Conservation (phyloP, 2,797 vertebrate species). For the Hirundo rustica region DNA sequence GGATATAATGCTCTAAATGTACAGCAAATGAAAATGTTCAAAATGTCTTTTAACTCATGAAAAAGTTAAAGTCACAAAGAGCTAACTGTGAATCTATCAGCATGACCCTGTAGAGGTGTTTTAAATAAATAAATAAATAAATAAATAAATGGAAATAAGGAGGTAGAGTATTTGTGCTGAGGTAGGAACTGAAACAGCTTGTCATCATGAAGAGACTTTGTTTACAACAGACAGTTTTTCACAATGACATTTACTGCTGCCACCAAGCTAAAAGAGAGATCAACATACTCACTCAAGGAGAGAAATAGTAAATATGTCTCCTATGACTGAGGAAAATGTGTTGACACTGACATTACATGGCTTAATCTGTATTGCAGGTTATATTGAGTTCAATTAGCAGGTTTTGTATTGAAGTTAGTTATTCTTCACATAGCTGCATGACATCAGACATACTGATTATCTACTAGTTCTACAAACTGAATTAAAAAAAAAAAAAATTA, state of each 20-base stretch:
- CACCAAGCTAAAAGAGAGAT: neutral
- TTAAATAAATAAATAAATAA: neutral
- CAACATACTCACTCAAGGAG: neutral
- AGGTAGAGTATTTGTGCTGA: neutral
- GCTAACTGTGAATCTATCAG: neutral
- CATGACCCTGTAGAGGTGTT: neutral
- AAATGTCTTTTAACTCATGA: neutral
- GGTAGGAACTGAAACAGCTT: neutral
- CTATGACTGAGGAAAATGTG: neutral
- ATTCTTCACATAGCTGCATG: neutral
- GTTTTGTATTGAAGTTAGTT: neutral
- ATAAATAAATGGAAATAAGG: neutral
- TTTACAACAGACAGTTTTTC: neutral
- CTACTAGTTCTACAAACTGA: neutral
- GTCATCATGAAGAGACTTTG: neutral
- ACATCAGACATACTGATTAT: neutral
- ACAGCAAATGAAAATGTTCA: neutral
- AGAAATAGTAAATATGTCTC: neutral
- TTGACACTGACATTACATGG: neutral
- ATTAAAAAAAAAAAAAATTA: neutral
- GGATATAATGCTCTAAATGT: neutral
- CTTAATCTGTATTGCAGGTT: neutral
- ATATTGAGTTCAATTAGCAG: neutral
- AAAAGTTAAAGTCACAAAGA: neutral
- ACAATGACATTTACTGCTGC: neutral